Evolutionary conservation across 2,888 invertebrate species (phyloP).

Genomic region (Magallana nippona): DNA sequence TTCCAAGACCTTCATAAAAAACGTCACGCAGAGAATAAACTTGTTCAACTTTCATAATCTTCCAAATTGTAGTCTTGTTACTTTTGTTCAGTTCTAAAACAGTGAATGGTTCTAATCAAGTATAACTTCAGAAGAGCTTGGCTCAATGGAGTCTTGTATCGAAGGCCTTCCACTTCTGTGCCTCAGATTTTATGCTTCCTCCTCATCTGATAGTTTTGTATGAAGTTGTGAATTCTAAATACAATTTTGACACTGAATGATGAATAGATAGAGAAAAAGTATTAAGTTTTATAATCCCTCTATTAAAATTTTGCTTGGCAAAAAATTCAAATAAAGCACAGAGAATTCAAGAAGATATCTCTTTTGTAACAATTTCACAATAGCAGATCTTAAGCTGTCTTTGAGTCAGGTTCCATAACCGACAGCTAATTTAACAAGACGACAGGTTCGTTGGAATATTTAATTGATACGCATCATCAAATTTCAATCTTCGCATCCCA

Average conservation of each 20-base stretch:
- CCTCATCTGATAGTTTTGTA: slow-evolving; percentile 5
- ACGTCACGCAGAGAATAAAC: slow-evolving; percentile 1
- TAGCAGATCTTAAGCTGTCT: not conserved
- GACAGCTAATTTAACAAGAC: slow-evolving; percentile 15
- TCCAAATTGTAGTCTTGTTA: not conserved
- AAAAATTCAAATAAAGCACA: slow-evolving; percentile 19
- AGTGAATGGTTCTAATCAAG: slow-evolving; percentile 13
- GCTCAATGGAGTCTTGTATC: not conserved
- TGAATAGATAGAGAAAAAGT: slow-evolving; percentile 23
- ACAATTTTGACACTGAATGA: slow-evolving; percentile 21
- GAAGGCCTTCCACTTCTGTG: not conserved
- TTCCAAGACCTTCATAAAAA: not conserved
- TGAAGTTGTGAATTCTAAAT: slow-evolving; percentile 30
- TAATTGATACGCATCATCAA: slow-evolving; percentile 27
- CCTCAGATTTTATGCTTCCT: slow-evolving; percentile 26
- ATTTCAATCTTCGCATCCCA: slow-evolving; percentile 28
- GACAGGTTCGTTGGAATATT: slow-evolving; percentile 24
- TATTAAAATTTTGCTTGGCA: slow-evolving; percentile 12
- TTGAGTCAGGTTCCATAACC: slow-evolving; percentile 10
- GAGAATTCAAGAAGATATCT: slow-evolving; percentile 8
- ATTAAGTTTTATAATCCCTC: slow-evolving; percentile 35
- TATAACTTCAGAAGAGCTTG: not conserved
- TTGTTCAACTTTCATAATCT: slow-evolving; percentile 21
- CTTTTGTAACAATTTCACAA: slow-evolving; percentile 28
- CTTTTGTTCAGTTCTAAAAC: slow-evolving; percentile 1